These are phyloP conservation scores for Actinopyga echinites DNA, from an alignment of 53 echinoderm and acorn worm genomes.

Conservation along the genomic window DNA sequence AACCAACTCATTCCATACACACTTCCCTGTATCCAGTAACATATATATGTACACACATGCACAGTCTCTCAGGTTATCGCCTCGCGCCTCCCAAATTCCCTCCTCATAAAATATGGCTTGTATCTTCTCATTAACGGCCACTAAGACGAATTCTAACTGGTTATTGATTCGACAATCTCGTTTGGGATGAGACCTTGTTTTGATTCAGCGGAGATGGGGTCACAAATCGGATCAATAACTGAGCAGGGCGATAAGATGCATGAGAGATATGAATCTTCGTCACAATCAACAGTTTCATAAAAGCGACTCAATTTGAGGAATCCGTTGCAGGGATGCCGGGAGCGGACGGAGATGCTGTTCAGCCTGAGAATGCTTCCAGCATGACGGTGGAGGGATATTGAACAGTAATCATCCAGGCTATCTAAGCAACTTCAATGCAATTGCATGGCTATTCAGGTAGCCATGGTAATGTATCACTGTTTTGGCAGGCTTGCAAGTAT, in stretches of 20 bases:
- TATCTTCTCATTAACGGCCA: slow-evolving; percentile 39
- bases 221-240: slow-evolving; percentile 43
- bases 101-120: slow-evolving; percentile 13
- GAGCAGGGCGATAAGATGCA: slow-evolving; percentile 29
- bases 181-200: slow-evolving; percentile 40
- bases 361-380: no score
- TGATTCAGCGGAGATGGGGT: slow-evolving; percentile 39
- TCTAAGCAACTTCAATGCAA: no score
- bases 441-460: no score
- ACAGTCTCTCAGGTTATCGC: slow-evolving; percentile 22
- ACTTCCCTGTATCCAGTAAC: no score
- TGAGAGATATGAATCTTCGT: slow-evolving; percentile 36
- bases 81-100: slow-evolving; percentile 25
- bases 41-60: no score
- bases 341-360: no score
- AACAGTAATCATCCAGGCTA: no score
- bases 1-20: no score
- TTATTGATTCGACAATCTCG: slow-evolving; percentile 38
- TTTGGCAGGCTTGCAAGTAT: no score
- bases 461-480: no score
- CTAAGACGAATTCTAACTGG: slow-evolving; percentile 29
- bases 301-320: slow-evolving; percentile 11
- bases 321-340: no score
- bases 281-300: slow-evolving; percentile 40
- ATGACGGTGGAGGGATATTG: no score